Base-by-base conservation (phyloP, 2,797 vertebrate genomes). In the Babyrousa celebensis region DNA sequence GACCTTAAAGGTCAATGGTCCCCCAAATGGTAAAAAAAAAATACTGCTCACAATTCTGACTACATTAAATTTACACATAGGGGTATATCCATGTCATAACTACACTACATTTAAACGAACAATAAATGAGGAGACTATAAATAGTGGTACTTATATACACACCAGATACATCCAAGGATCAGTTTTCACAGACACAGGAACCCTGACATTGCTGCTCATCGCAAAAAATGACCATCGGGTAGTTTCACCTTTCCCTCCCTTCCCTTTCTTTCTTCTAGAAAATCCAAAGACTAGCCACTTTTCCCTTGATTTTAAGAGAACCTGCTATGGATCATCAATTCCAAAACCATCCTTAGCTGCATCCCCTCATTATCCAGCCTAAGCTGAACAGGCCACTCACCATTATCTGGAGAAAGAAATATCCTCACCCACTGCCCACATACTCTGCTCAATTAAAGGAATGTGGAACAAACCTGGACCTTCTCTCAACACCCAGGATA, bases 11-110 rank as follows among this genome's bases (percentile, higher is more conserved):
- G 27, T 25, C 68, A 85, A 6, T 16, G 4, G 0, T 29, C 23
- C 21, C 27, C 12, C 3, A 87, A 70, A 27, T 94, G 58, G n/a
- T 75, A 25, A 77, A 79, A 96, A 96, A 78, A 62, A 48, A 71
- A 62, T n/a, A 29, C 23, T 58, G 56, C 12, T 18, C 15, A 62
- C 21, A 20, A 11, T 48, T 56, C n/a, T 77, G 52, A 77, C n/a
- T 62, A n/a, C 8, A 5, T 40, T 75, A 70, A 85, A 48, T 52
- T 20, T 1, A 70, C 6, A 40, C 58, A 62, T 14, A 52, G 9
- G 7, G 18, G 58, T 48, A n/a, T 15, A 58, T 12, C 4, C 48
- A 75, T 71, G 43, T 3, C 48, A 62, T 75, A 43, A 29, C 32
- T 15, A 65, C 15, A 58, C 32, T 14, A 84, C 32, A 48, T 25